Evolutionary conservation across 1,140 invertebrate genomes (phyloP).

Genomic region (Ruditapes philippinarum): DNA sequence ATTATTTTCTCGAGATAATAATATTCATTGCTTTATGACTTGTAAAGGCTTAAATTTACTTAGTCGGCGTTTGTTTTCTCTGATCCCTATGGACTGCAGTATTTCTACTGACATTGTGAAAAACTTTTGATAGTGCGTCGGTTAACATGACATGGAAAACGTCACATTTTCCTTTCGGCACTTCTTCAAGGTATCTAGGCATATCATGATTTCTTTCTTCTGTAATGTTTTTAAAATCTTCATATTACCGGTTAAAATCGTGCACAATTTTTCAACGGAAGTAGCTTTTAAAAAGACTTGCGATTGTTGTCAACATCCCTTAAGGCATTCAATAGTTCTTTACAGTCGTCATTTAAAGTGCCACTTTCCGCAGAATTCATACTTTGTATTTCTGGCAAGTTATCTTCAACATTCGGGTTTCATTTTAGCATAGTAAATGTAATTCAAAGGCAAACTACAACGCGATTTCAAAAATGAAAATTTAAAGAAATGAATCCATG

Average conservation of each 20-base stretch:
- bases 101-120: neutral
- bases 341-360: neutral
- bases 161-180: neutral
- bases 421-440: too few species aligned
- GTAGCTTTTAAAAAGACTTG: neutral
- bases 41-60: too few species aligned
- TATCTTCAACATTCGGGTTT: neutral
- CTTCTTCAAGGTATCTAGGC: neutral
- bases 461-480: too few species aligned
- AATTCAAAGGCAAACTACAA: too few species aligned
- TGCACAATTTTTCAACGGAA: neutral
- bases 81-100: neutral
- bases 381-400: neutral
- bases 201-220: conserved; percentile 11
- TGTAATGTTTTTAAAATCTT: conserved; percentile 6
- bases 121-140: neutral
- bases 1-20: too few species aligned
- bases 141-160: neutral
- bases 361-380: neutral
- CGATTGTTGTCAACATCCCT: too few species aligned
- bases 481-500: too few species aligned
- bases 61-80: neutral
- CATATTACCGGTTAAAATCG: neutral
- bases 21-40: too few species aligned
- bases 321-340: neutral